Evolutionary conservation across 53 echinoderm and acorn worm species (phyloP), one percentile per base, ranked within the genome.

Genomic region (Holothuria scabra): DNA sequence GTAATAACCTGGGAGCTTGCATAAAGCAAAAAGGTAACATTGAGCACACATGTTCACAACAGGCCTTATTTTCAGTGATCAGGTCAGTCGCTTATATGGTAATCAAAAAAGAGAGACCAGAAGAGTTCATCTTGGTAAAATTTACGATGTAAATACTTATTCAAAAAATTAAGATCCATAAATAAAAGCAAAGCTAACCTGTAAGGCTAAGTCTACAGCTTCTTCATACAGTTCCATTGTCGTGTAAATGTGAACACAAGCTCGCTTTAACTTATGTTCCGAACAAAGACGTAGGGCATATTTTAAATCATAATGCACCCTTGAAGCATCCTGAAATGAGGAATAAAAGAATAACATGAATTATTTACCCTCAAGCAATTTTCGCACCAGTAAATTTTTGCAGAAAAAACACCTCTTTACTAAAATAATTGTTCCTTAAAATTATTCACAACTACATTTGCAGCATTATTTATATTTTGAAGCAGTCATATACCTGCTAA

Each of bases 171-270:
- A 16, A 52, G 41, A 41, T 41, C 41, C 52, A 52, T 18, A 52
- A 52, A 16, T 18, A 16, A 48, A 18, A 52, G 14, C 52, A 18
- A 20, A 7, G 28, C 79, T 26, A 76, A 97, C 97, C 94, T 97
- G 88, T 34, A 94, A 62, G 41, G 97, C 94, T 46, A 97, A 63
- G 59, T 97, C 97, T 9, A 97, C 97, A 16, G 97, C 97, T 67
- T 94, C 94, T 59, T 97, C 97, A 86, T 94, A 97, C 25, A 97
- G 76, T 29, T 88, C 97, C 97, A 97, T 97, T 49, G 97, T 97
- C 1, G 97, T 97, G 68, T 97, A 96, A 83, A 97, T 94, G 70
- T 94, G 94, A n/a, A 97, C 97, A 49, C 97, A 97, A 31, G 97
- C 97, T 81, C 88, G 84, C 85, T 85, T 90, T 66, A 91, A 88